A percentile compares a stretch with the other conserved stretches of the same genome.
These are phyloP conservation scores for Aegithalos caudatus DNA, from an alignment of 2,113 vertebrate genomes.

Conservation along the genomic window DNA sequence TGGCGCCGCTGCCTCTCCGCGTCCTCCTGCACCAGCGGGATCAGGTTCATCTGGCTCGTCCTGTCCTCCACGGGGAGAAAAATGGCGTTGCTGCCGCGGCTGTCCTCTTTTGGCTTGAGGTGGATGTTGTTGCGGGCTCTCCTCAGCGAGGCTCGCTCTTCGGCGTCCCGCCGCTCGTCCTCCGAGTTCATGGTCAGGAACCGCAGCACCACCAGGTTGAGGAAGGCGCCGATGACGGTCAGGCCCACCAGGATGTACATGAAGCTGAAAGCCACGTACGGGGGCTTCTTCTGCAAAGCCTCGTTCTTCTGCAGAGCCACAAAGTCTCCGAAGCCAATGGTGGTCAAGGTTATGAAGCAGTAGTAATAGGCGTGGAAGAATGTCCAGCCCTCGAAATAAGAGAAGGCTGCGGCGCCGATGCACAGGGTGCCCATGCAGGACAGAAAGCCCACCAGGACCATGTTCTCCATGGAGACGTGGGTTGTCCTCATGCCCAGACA, in stretches of 20 bases:
- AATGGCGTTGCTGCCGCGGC: conserved; percentile 75
- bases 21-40: conserved; percentile 76
- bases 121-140: conserved; percentile 69
- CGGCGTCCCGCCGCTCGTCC: conserved; percentile 81
- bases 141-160: conserved; percentile 79
- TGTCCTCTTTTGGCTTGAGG: conserved; percentile 60
- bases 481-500: conserved; percentile 84
- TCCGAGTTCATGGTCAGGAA: conserved; percentile 93
- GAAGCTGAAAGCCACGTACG: conserved; percentile 95
- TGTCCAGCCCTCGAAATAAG: conserved; percentile 94
- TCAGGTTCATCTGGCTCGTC: conserved; percentile 89
- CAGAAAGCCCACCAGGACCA: conserved; percentile 92
- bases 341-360: conserved; percentile 97
- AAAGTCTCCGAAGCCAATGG: conserved; percentile 96
- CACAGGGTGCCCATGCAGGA: conserved; percentile 91
- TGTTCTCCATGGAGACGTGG: conserved; percentile 92
- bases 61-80: conserved; percentile 82
- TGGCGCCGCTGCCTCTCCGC: conserved; percentile 32
- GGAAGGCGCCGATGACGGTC: conserved; percentile 93
- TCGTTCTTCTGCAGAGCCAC: conserved; percentile 95
- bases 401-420: conserved; percentile 88
- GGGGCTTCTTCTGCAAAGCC: conserved; percentile 92
- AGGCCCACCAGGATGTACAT: conserved; percentile 96
- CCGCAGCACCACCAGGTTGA: conserved; percentile 93
- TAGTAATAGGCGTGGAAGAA: conserved; percentile 98